Evolutionary conservation across 2,797 vertebrate species (phyloP).

Genomic region (Galago senegalensis): DNA sequence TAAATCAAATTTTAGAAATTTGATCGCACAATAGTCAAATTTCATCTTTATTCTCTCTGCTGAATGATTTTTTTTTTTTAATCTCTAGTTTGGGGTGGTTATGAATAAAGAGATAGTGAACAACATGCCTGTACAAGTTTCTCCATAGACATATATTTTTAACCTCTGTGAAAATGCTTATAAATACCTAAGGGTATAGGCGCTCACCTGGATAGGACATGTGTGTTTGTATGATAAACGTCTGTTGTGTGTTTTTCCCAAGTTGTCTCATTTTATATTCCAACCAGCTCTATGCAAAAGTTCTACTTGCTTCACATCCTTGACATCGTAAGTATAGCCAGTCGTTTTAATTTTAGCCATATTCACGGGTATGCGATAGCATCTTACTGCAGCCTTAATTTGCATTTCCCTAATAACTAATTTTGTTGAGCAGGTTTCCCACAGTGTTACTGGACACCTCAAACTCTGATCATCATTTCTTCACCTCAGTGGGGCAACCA

Average conservation of each 20-base stretch:
- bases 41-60: background rate
- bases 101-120: background rate
- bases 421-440: background rate
- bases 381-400: background rate
- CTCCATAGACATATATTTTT: background rate
- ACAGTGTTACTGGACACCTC: background rate
- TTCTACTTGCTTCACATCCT: background rate
- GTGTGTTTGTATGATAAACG: background rate
- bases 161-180: background rate
- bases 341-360: background rate
- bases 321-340: too few relatives aligned
- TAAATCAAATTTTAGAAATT: background rate
- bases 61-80: background rate
- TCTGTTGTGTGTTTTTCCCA: too few relatives aligned
- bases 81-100: background rate
- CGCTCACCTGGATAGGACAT: background rate
- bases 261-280: background rate
- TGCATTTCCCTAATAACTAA: background rate
- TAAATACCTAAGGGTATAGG: background rate
- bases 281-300: background rate
- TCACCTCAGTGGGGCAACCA: background rate
- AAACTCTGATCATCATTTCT: background rate
- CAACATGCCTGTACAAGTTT: background rate
- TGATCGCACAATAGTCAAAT: background rate
- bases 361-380: background rate